Conservation (phyloP, 2,888 invertebrate species). For the Lapara coniferarum region DNA sequence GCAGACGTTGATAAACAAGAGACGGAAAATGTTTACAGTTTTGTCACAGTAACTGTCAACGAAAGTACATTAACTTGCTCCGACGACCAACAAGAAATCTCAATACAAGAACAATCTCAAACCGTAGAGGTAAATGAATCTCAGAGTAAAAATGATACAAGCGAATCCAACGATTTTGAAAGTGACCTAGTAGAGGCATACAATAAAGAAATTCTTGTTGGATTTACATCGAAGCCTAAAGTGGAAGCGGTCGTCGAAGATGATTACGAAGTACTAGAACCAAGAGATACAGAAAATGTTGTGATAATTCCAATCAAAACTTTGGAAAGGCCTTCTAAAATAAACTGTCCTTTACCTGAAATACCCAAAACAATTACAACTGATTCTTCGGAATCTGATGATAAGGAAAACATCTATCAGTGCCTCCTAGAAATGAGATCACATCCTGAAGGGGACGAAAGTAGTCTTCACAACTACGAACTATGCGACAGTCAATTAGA, state of each 20-base stretch:
- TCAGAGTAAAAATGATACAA: constrained; percentile 48
- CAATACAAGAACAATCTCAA: constrained; percentile 57
- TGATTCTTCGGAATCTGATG: constrained; percentile 28
- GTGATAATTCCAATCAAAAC: constrained; percentile 67
- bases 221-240: constrained; percentile 63
- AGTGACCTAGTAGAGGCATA: constrained; percentile 75
- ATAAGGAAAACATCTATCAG: constrained; percentile 75
- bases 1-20: constrained; percentile 66
- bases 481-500: constrained; percentile 71
- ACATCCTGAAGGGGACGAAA: constrained; percentile 78
- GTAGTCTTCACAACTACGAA: constrained; percentile 82
- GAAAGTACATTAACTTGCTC: constrained; percentile 51
- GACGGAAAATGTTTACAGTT: constrained; percentile 67
- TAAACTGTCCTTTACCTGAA: constrained; percentile 79
- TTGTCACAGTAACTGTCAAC: constrained; percentile 60
- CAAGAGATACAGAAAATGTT: constrained; percentile 61
- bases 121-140: constrained; percentile 48
- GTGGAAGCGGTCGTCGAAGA: constrained; percentile 61
- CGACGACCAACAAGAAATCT: constrained; percentile 48
- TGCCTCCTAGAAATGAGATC: constrained; percentile 76
- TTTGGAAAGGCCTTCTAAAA: constrained; percentile 65
- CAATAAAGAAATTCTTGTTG: constrained; percentile 71
- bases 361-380: constrained; percentile 59
- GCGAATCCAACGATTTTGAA: constrained; percentile 69
- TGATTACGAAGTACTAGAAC: constrained; percentile 77